Base-by-base conservation (phyloP, 1,140 invertebrate species). In the Drosophila santomea region DNA sequence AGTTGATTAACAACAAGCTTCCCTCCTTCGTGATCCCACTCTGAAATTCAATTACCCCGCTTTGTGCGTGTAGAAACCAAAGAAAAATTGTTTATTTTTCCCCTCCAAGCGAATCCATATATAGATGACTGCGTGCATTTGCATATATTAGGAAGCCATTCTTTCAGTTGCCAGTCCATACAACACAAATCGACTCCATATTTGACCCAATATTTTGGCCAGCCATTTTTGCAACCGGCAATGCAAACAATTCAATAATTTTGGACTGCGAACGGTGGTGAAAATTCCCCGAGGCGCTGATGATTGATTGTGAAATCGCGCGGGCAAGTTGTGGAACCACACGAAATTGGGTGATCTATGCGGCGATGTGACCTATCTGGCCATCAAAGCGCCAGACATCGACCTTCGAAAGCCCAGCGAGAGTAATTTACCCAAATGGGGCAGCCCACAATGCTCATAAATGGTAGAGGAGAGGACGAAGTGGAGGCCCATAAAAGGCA, bases 181-280 rank as follows among this genome's bases (percentile, higher is more conserved):
- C 35, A 64, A 32, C 66, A 35, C 47, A 67, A 68, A 60, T 63
- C 55, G n/a, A 25, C n/a, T 45, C 17, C 17, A 17, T 17, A 17
- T 17, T 47, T 84, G 80, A 84, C 80, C 80, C 50, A 84, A 10
- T 76, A 79, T 43, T 48, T 36, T 36, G 12, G 14, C 23, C n/a
- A 1, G 7, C 28, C 28, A 32, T 32, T 23, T 44, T 23, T 44
- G n/a, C n/a, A 54, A 14, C 23, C 5, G 28, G 23, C 28, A 56
- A 47, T 59, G 56, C 80, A 74, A 80, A 83, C 64, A 79, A 76
- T 84, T 74, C 60, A 64, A 82, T 82, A 75, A 88, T 88, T 71
- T 36, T 61, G 28, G 14, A 41, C 36, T 44, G 58, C 63, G 75
- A 77, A 58, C 36, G 50, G 36, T 38, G 28, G 62, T 57, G 58